Base-by-base conservation (phyloP, 1,140 invertebrate genomes). In the Brachionus asplanchnoidis region DNA sequence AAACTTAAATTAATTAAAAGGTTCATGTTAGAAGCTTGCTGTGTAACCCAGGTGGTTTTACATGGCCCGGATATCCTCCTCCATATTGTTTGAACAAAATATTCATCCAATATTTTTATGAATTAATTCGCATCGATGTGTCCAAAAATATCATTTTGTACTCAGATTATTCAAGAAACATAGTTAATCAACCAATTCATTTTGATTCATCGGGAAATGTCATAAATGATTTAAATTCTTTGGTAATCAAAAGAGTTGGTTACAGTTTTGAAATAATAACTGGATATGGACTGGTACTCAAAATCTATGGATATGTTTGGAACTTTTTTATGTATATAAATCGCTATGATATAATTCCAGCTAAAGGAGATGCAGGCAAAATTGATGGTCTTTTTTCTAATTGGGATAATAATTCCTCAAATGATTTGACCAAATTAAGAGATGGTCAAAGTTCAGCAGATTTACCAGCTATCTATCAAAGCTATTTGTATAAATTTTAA, bases 71-170 rank as follows among this genome's bases (percentile, higher is more conserved):
- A 8, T 50, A 14, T 20, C 20, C 26, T 14, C 20, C 44, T 23
- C 73, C 73, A 6, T 77, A 50, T 77, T 77, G 73, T 9, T 9
- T 77, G 0, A 77, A 77, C 26, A 77, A 77, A 77, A 77, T 77
- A 20, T 77, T 26, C 7, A 26, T 77, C 1, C 73, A 77, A 50
- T 77, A 23, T 26, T 50, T 77, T 77, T 77, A 46, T 23, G 73
- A 77, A 50, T 3, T 77, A 14, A 26, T 77, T 50, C 17, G 12
- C 11, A 7, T 77, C 1, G 73, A 77, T 77, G 11, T 77, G 9
- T 28, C 17, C 14, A 40, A 0, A 7, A 40, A 42, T 44, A 42
- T 73, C 7, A 42, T 73, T n/a, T 17, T 42, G 11, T 73, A 73
- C 12, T 42, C 68, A 73, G 40, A 73, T 42, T 73, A 20, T 36